phyloP scores from a whole-genome alignment of 2,797 vertebrate species.

The Gymnothorax reevesii region DNA sequence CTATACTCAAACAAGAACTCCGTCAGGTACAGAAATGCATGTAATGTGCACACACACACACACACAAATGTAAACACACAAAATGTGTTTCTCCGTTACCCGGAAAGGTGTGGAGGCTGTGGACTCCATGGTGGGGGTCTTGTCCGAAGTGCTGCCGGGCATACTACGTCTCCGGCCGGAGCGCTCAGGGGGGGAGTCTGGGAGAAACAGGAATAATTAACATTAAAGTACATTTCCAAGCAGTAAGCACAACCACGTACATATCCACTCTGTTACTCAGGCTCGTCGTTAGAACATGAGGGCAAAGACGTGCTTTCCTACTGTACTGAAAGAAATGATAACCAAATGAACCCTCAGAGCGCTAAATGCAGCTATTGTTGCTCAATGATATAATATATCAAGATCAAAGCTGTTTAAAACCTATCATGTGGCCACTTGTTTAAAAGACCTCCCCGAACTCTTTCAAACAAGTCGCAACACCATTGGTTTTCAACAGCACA shows the following conservation, averaged over 20 bases:
- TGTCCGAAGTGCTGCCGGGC: constrained; percentile 85
- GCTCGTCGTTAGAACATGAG: not conserved
- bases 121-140: constrained; percentile 86
- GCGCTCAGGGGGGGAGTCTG: constrained; percentile 92
- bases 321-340: not conserved
- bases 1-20: too few species aligned
- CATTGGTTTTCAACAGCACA: too few species aligned
- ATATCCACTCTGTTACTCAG: not conserved
- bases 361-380: too few species aligned
- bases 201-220: not conserved
- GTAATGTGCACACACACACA: not conserved
- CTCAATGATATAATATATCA: too few species aligned
- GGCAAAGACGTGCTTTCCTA: not conserved
- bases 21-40: too few species aligned
- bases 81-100: constrained; percentile 86
- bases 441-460: too few species aligned
- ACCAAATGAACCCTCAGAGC: too few species aligned
- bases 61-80: constrained; percentile 10
- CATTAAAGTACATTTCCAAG: not conserved
- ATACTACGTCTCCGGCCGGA: constrained; percentile 89
- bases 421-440: too few species aligned
- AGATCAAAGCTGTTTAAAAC: too few species aligned
- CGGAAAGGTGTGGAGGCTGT: constrained; percentile 84
- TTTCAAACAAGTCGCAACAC: too few species aligned
- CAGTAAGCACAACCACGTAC: not conserved